phyloP scores from a whole-genome alignment of 53 echinoderm and acorn worm genomes.

The Zoroaster sp. region DNA sequence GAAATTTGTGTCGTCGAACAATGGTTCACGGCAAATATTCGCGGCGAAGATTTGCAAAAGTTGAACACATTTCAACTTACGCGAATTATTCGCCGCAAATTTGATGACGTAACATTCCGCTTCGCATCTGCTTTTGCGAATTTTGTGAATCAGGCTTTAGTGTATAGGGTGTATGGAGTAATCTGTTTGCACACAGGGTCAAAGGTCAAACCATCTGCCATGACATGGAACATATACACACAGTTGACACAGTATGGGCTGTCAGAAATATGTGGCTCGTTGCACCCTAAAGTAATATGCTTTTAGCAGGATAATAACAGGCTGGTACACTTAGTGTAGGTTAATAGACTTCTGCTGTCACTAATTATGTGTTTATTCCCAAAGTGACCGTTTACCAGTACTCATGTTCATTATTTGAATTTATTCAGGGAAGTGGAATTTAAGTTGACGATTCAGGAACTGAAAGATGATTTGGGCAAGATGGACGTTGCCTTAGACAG shows the following conservation, averaged over 20 bases:
- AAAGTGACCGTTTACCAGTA: background rate
- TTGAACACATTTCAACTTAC: no score
- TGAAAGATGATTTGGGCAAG: slow-evolving; percentile 43
- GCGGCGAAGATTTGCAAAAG: no score
- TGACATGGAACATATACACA: background rate
- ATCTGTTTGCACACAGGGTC: background rate
- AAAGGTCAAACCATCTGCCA: background rate
- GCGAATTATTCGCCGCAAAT: no score
- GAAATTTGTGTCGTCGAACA: no score
- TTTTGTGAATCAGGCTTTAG: no score
- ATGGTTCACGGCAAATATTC: no score
- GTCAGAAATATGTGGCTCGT: background rate
- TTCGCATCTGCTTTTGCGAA: no score
- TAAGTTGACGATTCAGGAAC: slow-evolving; percentile 15
- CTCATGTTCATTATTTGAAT: background rate
- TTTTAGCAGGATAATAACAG: no score
- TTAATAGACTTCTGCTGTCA: no score
- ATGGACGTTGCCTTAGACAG: slow-evolving; percentile 46
- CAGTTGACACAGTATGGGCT: background rate
- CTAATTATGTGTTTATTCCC: background rate
- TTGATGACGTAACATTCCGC: no score
- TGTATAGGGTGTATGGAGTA: no score
- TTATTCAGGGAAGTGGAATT: slow-evolving; percentile 55
- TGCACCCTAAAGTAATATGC: background rate
- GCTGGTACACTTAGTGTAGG: no score